Conservation (phyloP, 1,140 invertebrate genomes). For the Achatina immaculata region DNA sequence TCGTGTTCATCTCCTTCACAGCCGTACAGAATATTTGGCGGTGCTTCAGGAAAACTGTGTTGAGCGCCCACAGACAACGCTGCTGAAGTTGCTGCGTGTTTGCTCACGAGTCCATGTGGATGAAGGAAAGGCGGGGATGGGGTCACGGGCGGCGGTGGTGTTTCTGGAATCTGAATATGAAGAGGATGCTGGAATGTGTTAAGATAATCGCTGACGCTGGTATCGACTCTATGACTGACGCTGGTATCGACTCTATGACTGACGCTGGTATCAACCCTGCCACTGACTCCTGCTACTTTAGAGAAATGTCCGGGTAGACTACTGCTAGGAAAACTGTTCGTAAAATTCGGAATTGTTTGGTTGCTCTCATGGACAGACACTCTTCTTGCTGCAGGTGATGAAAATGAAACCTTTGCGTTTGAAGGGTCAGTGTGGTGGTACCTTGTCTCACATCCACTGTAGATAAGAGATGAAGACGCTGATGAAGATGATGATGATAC, state of each 20-base stretch:
- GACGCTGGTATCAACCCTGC: not conserved
- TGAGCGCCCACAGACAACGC: no score
- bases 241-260: not conserved
- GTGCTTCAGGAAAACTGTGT: not conserved
- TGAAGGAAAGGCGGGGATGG: conserved; percentile 15
- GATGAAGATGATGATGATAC: no score
- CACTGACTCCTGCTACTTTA: not conserved
- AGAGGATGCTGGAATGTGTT: conserved; percentile 17
- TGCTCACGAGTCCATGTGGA: no score
- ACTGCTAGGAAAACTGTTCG: no score
- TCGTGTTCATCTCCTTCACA: not conserved
- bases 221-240: not conserved
- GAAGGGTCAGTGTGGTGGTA: not conserved
- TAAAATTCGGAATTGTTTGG: not conserved
- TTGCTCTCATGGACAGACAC: not conserved
- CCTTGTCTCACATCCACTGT: no score
- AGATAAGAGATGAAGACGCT: no score
- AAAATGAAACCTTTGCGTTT: not conserved
- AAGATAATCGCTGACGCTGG: conserved; percentile 4
- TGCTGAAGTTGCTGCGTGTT: not conserved
- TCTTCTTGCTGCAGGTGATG: not conserved
- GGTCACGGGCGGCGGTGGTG: not conserved
- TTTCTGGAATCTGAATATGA: conserved; percentile 29
- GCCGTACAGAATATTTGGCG: conserved; percentile 11
- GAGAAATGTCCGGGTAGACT: not conserved